A percentile compares a stretch with the other conserved stretches of the same genome.
These are phyloP conservation scores for Heteromyza rotundicornis DNA, from an alignment of 2,888 invertebrate genomes.

Conservation along the genomic window DNA sequence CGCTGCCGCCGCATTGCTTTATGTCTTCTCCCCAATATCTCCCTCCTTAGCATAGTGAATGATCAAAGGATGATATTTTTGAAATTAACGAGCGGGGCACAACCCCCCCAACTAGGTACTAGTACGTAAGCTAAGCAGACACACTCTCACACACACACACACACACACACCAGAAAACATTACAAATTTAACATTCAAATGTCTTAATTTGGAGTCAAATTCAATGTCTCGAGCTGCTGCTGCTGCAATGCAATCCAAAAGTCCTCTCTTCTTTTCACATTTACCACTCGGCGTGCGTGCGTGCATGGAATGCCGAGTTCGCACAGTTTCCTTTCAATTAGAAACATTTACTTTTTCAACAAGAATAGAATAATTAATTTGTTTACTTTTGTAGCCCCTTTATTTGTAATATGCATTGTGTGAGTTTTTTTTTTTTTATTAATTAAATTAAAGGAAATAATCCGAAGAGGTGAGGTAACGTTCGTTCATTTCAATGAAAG, in stretches of 20 bases:
- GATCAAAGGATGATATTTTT: conserved; percentile 19
- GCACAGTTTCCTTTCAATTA: background rate
- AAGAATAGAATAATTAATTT: conserved; percentile 3
- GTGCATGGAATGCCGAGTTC: background rate
- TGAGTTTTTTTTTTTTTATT: background rate
- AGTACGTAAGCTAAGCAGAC: background rate
- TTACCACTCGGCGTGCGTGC: background rate
- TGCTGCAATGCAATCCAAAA: background rate
- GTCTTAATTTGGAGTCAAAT: background rate
- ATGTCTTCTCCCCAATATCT: conserved; percentile 19
- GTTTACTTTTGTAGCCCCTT: conserved; percentile 13
- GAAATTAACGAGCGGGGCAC: conserved; percentile 11
- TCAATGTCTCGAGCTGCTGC: background rate
- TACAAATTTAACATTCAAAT: background rate
- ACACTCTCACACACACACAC: background rate
- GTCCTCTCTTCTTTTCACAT: background rate
- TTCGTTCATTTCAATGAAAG: conserved; percentile 25
- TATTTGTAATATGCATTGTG: conserved; percentile 5
- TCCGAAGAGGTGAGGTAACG: too few species aligned
- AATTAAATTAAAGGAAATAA: background rate
- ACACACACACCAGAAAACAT: background rate
- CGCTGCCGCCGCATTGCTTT: conserved; percentile 8
- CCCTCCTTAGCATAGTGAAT: conserved; percentile 20
- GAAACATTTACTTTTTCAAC: background rate
- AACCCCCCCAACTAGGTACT: background rate